Conservation (phyloP, 2,113 vertebrate genomes). For the Tragulus kanchil region DNA sequence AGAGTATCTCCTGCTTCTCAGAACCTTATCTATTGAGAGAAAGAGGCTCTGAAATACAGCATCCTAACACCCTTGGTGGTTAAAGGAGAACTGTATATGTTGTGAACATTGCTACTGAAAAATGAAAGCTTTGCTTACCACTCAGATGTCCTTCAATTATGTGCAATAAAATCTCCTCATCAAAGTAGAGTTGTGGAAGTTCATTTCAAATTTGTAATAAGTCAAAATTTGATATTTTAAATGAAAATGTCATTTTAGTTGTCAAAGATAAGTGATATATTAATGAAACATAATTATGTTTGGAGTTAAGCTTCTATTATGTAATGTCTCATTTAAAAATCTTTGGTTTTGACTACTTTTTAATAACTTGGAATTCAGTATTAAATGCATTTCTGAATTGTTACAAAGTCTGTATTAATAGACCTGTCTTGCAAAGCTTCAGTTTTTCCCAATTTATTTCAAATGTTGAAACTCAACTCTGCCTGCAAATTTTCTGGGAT, state of each 20-base stretch:
- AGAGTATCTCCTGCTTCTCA: not conserved
- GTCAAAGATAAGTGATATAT: not conserved
- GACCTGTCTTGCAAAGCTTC: not conserved
- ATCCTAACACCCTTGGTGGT: not conserved
- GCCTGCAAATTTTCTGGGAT: not conserved
- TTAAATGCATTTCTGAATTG: slow-evolving; percentile 18
- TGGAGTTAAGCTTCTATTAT: not conserved
- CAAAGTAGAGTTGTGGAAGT: not conserved
- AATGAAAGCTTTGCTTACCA: not conserved
- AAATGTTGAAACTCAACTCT: not conserved
- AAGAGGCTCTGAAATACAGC: not conserved
- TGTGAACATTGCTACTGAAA: not conserved
- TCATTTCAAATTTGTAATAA: not conserved
- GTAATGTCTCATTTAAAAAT: not conserved
- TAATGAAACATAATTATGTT: slow-evolving; percentile 17
- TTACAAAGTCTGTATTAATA: not conserved
- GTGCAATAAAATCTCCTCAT: not conserved
- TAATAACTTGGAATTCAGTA: not conserved
- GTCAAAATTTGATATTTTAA: slow-evolving; percentile 1
- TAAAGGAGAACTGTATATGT: not conserved
- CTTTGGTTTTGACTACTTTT: not conserved
- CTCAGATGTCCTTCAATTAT: not conserved
- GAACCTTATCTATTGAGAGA: not conserved
- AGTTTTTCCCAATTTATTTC: not conserved
- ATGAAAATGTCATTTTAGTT: not conserved